These are phyloP conservation scores for Cataglyphis albicans DNA, from an alignment of 2,888 invertebrate genomes.

Conservation along the genomic window DNA sequence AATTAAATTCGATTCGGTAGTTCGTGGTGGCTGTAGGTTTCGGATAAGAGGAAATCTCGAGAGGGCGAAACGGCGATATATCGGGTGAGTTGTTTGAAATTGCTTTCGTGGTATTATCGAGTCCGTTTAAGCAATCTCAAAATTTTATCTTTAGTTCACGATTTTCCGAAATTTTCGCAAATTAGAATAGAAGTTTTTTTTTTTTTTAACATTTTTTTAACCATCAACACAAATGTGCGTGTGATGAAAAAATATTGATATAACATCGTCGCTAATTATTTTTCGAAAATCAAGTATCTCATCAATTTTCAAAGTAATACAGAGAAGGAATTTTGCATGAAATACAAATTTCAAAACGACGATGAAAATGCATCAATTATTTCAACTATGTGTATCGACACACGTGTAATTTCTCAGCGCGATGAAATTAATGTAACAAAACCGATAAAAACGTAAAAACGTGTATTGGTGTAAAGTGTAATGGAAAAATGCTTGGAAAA, in stretches of 20 bases:
- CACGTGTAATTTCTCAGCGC: not conserved
- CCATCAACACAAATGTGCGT: not conserved
- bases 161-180: not conserved
- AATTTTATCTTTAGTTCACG: not conserved
- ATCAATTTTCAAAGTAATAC: not conserved
- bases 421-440: conserved; percentile 47
- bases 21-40: conserved; percentile 27
- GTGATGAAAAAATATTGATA: not conserved
- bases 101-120: too few relatives aligned
- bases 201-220: not conserved
- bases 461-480: conserved; percentile 18
- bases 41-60: conserved; percentile 49
- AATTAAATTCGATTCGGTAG: conserved; percentile 80
- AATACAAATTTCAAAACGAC: conserved; percentile 3
- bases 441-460: conserved; percentile 17
- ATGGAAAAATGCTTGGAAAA: conserved; percentile 13
- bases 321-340: not conserved
- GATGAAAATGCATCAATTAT: not conserved
- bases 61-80: conserved; percentile 10
- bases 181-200: not conserved
- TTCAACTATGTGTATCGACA: not conserved
- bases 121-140: not conserved
- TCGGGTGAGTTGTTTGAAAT: conserved; percentile 31
- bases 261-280: not conserved
- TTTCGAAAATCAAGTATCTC: not conserved